Percentiles rank a stretch among this genome's conserved stretches.
Conservation (phyloP, 1,140 invertebrate genomes). For the Caerostris extrusa region DNA sequence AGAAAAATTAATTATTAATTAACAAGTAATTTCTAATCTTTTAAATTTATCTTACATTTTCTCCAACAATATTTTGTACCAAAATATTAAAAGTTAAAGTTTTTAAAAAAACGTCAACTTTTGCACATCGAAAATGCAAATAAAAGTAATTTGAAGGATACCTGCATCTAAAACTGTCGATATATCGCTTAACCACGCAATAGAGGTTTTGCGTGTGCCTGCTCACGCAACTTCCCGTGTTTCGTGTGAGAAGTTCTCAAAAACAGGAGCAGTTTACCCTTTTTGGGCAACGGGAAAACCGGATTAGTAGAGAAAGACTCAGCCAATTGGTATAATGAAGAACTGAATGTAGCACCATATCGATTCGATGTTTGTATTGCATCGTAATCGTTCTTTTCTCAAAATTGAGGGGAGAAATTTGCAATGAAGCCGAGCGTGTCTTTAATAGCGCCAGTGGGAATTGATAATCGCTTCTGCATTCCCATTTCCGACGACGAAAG, state of each 20-base stretch:
- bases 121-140: no score
- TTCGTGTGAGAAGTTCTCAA: neutral
- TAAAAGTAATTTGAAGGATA: no score
- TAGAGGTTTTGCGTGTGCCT: neutral
- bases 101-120: no score
- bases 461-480: neutral
- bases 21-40: no score
- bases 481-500: neutral
- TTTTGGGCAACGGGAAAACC: neutral
- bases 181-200: neutral
- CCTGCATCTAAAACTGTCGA: neutral
- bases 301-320: neutral
- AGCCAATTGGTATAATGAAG: neutral
- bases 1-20: no score
- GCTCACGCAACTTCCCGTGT: neutral
- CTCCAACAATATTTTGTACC: no score
- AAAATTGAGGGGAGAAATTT: neutral
- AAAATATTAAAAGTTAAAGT: no score
- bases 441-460: slow-evolving; percentile 10
- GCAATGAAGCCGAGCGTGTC: neutral
- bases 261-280: neutral
- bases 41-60: no score
- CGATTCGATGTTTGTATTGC: slow-evolving; percentile 27
- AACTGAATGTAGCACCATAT: neutral
- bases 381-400: slow-evolving; percentile 21